A percentile compares a stretch with the other conserved stretches of the same genome.
Conservation (phyloP, 2,797 vertebrate species). For the Sebastes kiyomatsui region DNA sequence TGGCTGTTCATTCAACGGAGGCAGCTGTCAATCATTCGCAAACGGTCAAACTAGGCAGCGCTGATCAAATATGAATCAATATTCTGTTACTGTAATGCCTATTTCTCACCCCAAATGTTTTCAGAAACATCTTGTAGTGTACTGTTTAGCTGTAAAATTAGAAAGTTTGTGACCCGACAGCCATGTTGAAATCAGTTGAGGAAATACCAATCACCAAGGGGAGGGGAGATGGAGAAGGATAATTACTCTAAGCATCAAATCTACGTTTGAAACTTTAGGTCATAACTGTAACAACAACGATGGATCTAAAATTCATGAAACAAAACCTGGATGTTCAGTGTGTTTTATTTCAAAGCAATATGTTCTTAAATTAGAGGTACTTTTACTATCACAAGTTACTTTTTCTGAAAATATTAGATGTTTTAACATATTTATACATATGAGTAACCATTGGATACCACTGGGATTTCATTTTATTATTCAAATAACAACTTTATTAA, state of each 20-base stretch:
- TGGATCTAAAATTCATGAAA: not conserved
- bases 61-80: too few species aligned
- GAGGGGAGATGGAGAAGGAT: not conserved
- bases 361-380: not conserved
- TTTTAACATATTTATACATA: not conserved
- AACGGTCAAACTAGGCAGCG: too few species aligned
- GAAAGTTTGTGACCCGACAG: too few species aligned
- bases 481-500: not conserved
- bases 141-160: too few species aligned
- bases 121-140: too few species aligned
- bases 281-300: not conserved
- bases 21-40: too few species aligned
- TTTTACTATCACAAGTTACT: not conserved
- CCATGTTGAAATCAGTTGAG: too few species aligned
- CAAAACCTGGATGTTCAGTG: not conserved
- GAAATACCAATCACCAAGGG: too few species aligned
- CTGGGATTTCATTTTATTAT: not conserved
- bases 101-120: too few species aligned
- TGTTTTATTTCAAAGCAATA: not conserved
- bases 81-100: too few species aligned
- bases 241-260: not conserved
- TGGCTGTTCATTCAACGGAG: too few species aligned
- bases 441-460: not conserved
- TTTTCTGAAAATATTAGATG: not conserved
- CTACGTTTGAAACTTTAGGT: not conserved